A percentile compares a stretch with the other conserved stretches of the same genome.
Conservation (phyloP, 2,888 invertebrate species). For the Caenorhabditis sulstoni region DNA sequence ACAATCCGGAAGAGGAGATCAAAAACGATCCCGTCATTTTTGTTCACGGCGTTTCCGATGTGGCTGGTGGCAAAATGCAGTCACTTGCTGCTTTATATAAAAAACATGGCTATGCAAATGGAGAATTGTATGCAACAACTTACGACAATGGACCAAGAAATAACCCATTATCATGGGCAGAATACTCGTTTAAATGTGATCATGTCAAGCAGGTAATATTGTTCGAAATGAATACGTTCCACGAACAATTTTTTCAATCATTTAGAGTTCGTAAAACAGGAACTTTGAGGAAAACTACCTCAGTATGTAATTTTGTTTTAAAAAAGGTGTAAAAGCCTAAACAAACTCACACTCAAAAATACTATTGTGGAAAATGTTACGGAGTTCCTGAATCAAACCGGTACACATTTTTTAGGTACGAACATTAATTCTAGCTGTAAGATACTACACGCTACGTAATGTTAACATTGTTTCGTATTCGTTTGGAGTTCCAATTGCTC, state of each 20-base stretch:
- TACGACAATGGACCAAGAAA: conserved; percentile 65
- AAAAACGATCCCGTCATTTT: conserved; percentile 60
- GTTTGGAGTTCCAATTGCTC: conserved; percentile 74
- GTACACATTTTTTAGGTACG: conserved; percentile 65
- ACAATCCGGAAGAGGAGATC: conserved; percentile 19
- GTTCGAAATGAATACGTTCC: no score
- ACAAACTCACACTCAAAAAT: no score
- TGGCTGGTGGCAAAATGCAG: conserved; percentile 73
- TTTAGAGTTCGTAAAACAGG: no score
- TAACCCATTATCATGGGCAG: conserved; percentile 74
- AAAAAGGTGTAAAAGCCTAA: no score
- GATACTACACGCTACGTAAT: conserved; percentile 74
- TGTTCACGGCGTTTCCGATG: conserved; percentile 75
- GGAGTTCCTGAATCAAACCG: no score
- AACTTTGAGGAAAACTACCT: no score
- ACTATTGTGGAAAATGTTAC: no score
- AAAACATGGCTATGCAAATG: conserved; percentile 63
- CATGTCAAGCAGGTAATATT: conserved; percentile 66
- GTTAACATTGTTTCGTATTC: conserved; percentile 76
- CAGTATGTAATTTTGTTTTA: no score
- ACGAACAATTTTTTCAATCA: no score
- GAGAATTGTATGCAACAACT: conserved; percentile 75
- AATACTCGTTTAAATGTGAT: conserved; percentile 75
- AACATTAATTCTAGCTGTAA: conserved; percentile 74
- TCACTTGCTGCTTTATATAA: conserved; percentile 61